Evolutionary conservation across 2,797 vertebrate species (phyloP).

Genomic region (Chaetodon trifasciatus): DNA sequence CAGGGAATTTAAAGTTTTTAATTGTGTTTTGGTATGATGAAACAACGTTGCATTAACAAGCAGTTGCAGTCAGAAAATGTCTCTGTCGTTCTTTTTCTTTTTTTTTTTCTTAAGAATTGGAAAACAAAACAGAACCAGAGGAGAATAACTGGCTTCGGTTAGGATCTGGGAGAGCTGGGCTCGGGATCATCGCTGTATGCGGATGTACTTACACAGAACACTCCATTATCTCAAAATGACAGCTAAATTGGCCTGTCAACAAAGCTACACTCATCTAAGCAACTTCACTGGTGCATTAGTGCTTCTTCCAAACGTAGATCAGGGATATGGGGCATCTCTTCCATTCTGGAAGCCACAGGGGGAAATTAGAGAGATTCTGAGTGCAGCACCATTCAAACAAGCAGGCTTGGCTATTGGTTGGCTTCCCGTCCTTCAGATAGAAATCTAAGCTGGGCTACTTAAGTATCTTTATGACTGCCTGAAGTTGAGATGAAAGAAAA

Average conservation of each 20-base stretch:
- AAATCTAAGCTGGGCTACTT: slow-evolving; percentile 20
- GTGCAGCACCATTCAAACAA: slow-evolving; percentile 63
- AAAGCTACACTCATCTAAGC: slow-evolving; percentile 68
- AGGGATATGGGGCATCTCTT: slow-evolving; percentile 59
- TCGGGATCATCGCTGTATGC: slow-evolving; percentile 44
- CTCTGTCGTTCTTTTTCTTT: not conserved
- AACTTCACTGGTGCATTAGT: slow-evolving; percentile 65
- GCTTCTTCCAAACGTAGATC: slow-evolving; percentile 63
- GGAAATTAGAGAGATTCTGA: slow-evolving; percentile 66
- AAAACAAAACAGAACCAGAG: slow-evolving; percentile 21
- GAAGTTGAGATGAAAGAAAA: slow-evolving; percentile 20
- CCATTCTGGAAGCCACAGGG: slow-evolving; percentile 64
- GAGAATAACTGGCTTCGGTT: slow-evolving; percentile 8
- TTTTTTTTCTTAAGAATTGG: not conserved
- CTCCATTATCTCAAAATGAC: slow-evolving; percentile 73
- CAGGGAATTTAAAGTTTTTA: not conserved
- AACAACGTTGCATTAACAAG: not conserved
- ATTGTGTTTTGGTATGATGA: slow-evolving; percentile 19
- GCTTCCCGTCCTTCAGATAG: slow-evolving; percentile 19
- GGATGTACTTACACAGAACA: slow-evolving; percentile 55
- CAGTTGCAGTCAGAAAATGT: not conserved
- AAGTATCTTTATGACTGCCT: slow-evolving; percentile 36
- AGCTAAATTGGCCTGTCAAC: slow-evolving; percentile 75
- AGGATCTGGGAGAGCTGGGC: slow-evolving; percentile 23
- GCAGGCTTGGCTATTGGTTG: slow-evolving; percentile 33